phyloP scores from a whole-genome alignment of 1,140 invertebrate species.

The Drosophila arizonae region DNA sequence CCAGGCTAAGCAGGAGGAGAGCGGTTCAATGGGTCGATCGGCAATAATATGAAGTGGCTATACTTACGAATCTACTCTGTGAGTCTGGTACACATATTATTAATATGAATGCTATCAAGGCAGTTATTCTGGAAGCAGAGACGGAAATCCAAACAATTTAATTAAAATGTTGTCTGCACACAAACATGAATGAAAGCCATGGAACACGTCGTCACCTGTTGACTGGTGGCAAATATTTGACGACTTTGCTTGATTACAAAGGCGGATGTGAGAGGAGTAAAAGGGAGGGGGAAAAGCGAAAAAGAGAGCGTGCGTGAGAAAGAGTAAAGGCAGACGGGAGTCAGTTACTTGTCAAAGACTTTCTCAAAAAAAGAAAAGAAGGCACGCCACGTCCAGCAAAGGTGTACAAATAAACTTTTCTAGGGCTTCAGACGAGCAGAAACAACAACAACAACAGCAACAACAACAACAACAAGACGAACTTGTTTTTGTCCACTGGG shows the following conservation, averaged over 20 bases:
- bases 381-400: slow-evolving; percentile 54
- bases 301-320: background rate
- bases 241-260: slow-evolving; percentile 62
- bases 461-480: too few relatives aligned
- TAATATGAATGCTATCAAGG: slow-evolving; percentile 80
- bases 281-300: too few relatives aligned
- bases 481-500: slow-evolving; percentile 66
- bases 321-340: slow-evolving; percentile 5
- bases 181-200: slow-evolving; percentile 55
- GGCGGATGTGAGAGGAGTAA: slow-evolving; percentile 1
- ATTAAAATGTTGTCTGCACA: slow-evolving; percentile 44
- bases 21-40: background rate
- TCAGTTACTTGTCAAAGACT: slow-evolving; percentile 55
- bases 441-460: slow-evolving; percentile 37
- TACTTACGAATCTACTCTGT: slow-evolving; percentile 82
- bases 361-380: slow-evolving; percentile 50
- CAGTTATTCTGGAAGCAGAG: slow-evolving; percentile 74
- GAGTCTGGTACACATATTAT: slow-evolving; percentile 63
- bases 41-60: background rate
- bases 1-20: slow-evolving; percentile 80
- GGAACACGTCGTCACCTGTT: slow-evolving; percentile 63
- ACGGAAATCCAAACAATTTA: slow-evolving; percentile 25
- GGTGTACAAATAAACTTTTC: slow-evolving; percentile 70
- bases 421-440: slow-evolving; percentile 63
- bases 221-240: slow-evolving; percentile 77